Evolutionary conservation across 2,113 vertebrate genomes (phyloP).

Genomic region (Amblyopsis rosae): DNA sequence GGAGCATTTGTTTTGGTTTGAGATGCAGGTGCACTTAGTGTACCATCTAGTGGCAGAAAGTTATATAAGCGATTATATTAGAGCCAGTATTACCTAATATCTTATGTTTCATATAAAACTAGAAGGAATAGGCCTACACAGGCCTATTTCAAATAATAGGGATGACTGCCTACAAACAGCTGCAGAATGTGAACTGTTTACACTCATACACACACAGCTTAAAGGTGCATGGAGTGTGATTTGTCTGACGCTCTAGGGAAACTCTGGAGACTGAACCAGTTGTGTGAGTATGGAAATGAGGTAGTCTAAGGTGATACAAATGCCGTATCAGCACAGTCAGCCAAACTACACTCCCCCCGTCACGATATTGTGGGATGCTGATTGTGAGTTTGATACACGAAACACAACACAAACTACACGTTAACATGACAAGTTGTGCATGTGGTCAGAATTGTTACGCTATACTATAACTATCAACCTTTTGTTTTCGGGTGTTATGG

Average conservation of each 20-base stretch:
- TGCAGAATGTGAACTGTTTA: conserved; percentile 9
- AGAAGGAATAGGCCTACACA: too few species aligned
- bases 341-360: neutral
- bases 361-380: neutral
- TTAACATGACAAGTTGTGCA: conserved; percentile 3
- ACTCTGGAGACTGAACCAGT: conserved; percentile 44
- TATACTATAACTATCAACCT: conserved; percentile 12
- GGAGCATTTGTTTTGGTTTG: too few species aligned
- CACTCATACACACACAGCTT: conserved; percentile 18
- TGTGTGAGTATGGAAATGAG: conserved; percentile 54
- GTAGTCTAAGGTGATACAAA: conserved; percentile 30
- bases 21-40: too few species aligned
- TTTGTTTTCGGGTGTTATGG: neutral
- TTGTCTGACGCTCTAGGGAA: conserved; percentile 30
- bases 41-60: too few species aligned
- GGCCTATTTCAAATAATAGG: conserved; percentile 1
- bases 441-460: conserved; percentile 2
- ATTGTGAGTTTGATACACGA: conserved; percentile 3
- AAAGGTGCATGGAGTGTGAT: conserved; percentile 30
- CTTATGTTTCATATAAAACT: conserved; percentile 2
- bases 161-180: conserved; percentile 13
- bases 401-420: neutral
- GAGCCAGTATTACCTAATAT: conserved; percentile 1
- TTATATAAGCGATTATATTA: neutral
- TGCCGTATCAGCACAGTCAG: conserved; percentile 38